Conservation (phyloP, 1,140 invertebrate species). For the Gonatopus flavifemur region DNA sequence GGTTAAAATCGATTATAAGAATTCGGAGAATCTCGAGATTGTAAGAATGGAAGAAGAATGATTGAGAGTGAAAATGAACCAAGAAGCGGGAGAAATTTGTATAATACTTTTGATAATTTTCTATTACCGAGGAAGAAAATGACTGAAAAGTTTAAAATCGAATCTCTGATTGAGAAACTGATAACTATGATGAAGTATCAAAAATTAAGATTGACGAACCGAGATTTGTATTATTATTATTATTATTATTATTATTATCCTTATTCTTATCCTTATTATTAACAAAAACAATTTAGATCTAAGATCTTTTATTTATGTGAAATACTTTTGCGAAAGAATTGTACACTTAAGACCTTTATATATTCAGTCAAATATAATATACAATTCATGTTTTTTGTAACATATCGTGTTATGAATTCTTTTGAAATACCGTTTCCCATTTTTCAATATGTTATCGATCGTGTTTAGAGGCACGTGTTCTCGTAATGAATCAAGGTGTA, state of each 20-base stretch:
- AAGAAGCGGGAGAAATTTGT: constrained; percentile 17
- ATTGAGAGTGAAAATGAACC: background rate
- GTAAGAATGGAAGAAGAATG: constrained; percentile 4
- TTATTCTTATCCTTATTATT: too few relatives aligned
- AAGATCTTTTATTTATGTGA: constrained; percentile 38
- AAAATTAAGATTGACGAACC: constrained; percentile 19
- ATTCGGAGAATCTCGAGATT: constrained; percentile 7
- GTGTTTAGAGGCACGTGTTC: too few relatives aligned
- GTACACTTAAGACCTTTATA: constrained; percentile 33
- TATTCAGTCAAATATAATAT: constrained; percentile 37
- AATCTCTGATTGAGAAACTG: background rate
- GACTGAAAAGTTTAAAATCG: background rate
- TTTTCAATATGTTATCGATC: too few relatives aligned
- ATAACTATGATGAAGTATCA: background rate
- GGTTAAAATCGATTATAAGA: constrained; percentile 12
- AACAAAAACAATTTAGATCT: constrained; percentile 21
- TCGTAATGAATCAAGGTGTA: too few relatives aligned
- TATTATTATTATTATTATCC: too few relatives aligned
- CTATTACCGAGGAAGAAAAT: constrained; percentile 19
- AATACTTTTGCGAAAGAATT: constrained; percentile 20
- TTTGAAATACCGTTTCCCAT: too few relatives aligned
- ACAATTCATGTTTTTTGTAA: constrained; percentile 40
- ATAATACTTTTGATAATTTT: constrained; percentile 37
- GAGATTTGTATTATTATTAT: constrained; percentile 23
- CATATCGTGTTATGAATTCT: too few relatives aligned